These are phyloP conservation scores for Carcharodon carcharias DNA, from an alignment of 2,797 vertebrate species.

Conservation along the genomic window DNA sequence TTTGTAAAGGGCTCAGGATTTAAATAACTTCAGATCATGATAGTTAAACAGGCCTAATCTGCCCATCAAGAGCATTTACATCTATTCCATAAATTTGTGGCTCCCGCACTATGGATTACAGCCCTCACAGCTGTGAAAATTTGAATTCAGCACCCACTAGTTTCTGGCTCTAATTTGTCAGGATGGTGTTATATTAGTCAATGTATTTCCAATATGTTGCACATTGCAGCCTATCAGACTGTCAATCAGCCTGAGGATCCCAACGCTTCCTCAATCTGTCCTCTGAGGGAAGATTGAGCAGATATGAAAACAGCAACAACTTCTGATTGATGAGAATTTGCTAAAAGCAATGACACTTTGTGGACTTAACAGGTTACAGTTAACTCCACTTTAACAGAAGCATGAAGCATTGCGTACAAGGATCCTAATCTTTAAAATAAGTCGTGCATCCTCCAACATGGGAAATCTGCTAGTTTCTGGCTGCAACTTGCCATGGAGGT, in stretches of 20 bases:
- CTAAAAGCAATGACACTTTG: not conserved
- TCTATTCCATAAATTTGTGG: too few relatives aligned
- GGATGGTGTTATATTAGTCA: not conserved
- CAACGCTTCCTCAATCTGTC: not conserved
- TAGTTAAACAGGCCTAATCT: too few relatives aligned
- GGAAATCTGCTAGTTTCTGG: not conserved
- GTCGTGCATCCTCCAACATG: not conserved
- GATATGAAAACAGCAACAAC: not conserved
- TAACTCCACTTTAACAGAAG: not conserved
- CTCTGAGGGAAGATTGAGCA: not conserved
- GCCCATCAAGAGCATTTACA: too few relatives aligned
- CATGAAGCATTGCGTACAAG: not conserved
- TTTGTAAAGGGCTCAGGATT: too few relatives aligned
- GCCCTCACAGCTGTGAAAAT: too few relatives aligned
- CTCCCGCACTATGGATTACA: too few relatives aligned
- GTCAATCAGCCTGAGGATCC: not conserved
- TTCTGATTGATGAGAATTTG: not conserved
- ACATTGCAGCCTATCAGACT: not conserved
- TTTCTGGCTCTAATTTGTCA: not conserved
- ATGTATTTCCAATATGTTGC: too few relatives aligned
- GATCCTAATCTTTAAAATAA: not conserved
- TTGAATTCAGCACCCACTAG: not conserved
- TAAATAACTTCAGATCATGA: too few relatives aligned
- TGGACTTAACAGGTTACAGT: not conserved
- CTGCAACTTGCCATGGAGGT: not conserved